A percentile compares a stretch with the other conserved stretches of the same genome.
Evolutionary conservation across 2,113 vertebrate species (phyloP).

Genomic region (Tragelaphus strepsiceros): DNA sequence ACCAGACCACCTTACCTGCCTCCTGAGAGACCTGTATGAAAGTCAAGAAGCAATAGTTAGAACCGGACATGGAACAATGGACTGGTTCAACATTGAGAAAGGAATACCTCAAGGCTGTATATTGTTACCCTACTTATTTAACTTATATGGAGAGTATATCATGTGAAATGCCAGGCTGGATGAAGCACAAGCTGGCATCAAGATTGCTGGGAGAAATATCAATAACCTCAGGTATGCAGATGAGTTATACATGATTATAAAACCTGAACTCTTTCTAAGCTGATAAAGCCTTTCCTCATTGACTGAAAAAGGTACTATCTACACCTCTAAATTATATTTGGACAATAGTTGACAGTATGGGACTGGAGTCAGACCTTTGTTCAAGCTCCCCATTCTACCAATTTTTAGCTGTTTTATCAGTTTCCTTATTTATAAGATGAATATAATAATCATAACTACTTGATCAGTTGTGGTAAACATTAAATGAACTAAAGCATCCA

Average conservation of each 20-base stretch:
- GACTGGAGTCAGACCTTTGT: neutral
- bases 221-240: neutral
- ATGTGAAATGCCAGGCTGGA: neutral
- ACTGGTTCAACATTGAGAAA: neutral
- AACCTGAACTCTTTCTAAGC: neutral
- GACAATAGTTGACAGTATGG: neutral
- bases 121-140: neutral
- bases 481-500: neutral
- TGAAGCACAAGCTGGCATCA: neutral
- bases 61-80: rapidly evolving
- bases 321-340: neutral
- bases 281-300: neutral
- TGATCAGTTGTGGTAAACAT: neutral
- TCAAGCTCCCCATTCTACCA: neutral
- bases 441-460: neutral
- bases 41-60: neutral
- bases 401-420: neutral
- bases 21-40: neutral
- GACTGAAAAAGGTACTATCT: neutral
- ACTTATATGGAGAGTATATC: neutral
- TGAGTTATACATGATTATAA: neutral
- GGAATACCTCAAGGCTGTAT: neutral
- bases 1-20: neutral
- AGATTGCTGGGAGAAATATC: neutral
- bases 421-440: neutral